Percentiles rank a stretch among this genome's conserved stretches.
Conservation (phyloP, 2,888 invertebrate species). For the Acheta domesticus region DNA sequence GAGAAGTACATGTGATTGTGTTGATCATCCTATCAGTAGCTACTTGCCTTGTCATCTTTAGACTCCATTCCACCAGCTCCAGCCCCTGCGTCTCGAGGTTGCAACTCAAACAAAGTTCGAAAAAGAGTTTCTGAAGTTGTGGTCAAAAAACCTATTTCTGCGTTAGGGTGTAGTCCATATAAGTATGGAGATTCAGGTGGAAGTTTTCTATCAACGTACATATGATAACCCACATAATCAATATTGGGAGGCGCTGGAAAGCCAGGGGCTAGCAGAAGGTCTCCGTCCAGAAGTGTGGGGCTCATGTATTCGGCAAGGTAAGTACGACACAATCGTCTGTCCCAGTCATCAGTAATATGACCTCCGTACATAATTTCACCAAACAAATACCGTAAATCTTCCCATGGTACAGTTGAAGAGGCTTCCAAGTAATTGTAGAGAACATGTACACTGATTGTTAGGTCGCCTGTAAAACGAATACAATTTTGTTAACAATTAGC, state of each 20-base stretch:
- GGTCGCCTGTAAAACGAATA: conserved; percentile 62
- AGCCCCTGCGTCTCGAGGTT: conserved; percentile 76
- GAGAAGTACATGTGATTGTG: too few relatives aligned
- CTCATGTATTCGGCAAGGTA: conserved; percentile 85
- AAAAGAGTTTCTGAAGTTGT: conserved; percentile 81
- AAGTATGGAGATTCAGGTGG: conserved; percentile 86
- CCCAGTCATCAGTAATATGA: conserved; percentile 96
- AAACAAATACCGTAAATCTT: conserved; percentile 88
- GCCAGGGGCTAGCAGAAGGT: conserved; percentile 73
- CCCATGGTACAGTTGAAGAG: conserved; percentile 86
- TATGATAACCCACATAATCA: conserved; percentile 82
- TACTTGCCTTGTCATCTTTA: conserved; percentile 71
- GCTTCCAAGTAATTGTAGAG: conserved; percentile 87
- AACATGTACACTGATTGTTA: conserved; percentile 89
- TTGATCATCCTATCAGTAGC: too few relatives aligned
- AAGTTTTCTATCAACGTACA: conserved; percentile 79
- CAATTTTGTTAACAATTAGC: conserved; percentile 11
- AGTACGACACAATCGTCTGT: conserved; percentile 78
- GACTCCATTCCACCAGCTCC: conserved; percentile 66
- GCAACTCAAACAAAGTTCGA: conserved; percentile 81
- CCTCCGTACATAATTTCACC: conserved; percentile 98
- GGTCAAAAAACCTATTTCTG: conserved; percentile 91
- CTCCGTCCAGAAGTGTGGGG: conserved; percentile 66
- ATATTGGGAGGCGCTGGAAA: conserved; percentile 83
- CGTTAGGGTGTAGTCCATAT: conserved; percentile 93